Percentiles rank a stretch among this genome's conserved stretches.
These are phyloP conservation scores for Drosophila watanabei DNA, from an alignment of 1,140 invertebrate species.

Conservation along the genomic window DNA sequence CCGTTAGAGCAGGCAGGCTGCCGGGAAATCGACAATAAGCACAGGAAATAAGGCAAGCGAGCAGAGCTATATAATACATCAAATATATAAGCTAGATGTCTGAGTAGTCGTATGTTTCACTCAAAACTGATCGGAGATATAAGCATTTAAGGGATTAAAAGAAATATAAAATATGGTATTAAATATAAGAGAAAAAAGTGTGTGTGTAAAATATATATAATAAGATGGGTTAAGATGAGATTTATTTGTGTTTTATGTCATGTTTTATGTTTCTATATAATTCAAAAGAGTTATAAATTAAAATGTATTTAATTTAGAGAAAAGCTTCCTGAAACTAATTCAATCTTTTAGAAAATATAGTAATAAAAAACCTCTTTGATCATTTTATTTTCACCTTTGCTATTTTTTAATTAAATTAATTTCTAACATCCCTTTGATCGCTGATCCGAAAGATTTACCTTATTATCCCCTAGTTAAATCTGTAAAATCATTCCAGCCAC, in stretches of 20 bases:
- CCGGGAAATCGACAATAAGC: slow-evolving; percentile 77
- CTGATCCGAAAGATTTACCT: not conserved
- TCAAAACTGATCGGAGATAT: slow-evolving; percentile 23
- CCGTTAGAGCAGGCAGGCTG: slow-evolving; percentile 30
- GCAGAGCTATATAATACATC: slow-evolving; percentile 44
- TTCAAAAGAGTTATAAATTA: not conserved
- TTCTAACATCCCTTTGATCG: slow-evolving; percentile 15
- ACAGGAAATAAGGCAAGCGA: slow-evolving; percentile 71
- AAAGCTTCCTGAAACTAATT: rapidly evolving
- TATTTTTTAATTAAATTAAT: not conserved
- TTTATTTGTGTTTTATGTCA: not conserved
- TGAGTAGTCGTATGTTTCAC: not conserved
- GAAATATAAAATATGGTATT: not conserved
- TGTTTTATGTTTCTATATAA: too few relatives aligned
- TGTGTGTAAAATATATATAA: not conserved
- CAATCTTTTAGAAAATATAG: not conserved
- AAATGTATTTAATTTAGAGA: not conserved
- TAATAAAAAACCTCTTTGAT: not conserved
- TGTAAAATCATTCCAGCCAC: slow-evolving; percentile 9
- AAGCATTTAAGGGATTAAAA: not conserved
- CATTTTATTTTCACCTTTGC: not conserved
- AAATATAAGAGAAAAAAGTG: not conserved
- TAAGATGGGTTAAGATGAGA: not conserved
- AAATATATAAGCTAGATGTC: slow-evolving; percentile 23
- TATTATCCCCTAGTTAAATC: slow-evolving; percentile 20